Evolutionary conservation across 1,140 invertebrate species (phyloP).

Genomic region (Neomicropteryx cornuta): DNA sequence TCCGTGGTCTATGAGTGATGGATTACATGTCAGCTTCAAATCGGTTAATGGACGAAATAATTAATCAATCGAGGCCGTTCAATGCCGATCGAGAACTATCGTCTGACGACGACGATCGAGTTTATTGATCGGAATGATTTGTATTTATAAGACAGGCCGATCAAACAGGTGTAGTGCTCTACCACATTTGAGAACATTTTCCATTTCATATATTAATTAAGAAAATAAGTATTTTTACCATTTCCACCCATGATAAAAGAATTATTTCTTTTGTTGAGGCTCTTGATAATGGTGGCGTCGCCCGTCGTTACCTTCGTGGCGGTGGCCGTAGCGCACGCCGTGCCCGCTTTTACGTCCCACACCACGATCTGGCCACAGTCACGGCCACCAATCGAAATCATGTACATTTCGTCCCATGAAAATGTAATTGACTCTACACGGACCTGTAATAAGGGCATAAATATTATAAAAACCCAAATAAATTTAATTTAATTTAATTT

Average conservation of each 20-base stretch:
- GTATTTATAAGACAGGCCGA: too few relatives aligned
- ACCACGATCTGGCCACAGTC: conserved; percentile 78
- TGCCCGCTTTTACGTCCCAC: conserved; percentile 53
- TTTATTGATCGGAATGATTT: too few relatives aligned
- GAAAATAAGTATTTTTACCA: conserved; percentile 46
- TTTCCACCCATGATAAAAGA: conserved; percentile 65
- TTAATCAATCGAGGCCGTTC: too few relatives aligned
- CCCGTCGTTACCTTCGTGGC: conserved; percentile 56
- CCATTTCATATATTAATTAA: too few relatives aligned
- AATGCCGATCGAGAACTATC: too few relatives aligned
- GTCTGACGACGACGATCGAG: too few relatives aligned
- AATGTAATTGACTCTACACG: conserved; percentile 74
- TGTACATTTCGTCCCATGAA: conserved; percentile 65
- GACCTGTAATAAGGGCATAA: too few relatives aligned
- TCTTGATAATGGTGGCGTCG: conserved; percentile 45
- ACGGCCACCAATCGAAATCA: conserved; percentile 76
- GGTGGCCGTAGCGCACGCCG: conserved; percentile 52
- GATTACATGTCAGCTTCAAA: too few relatives aligned
- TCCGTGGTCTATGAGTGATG: too few relatives aligned
- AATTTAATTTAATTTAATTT: too few relatives aligned
- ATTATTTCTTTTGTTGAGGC: conserved; percentile 41
- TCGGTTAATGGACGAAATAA: too few relatives aligned
- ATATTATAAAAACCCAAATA: too few relatives aligned
- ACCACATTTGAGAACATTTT: conserved; percentile 22
- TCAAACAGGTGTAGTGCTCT: neutral